A percentile compares a stretch with the other conserved stretches of the same genome.
Conservation (phyloP, 2,113 vertebrate genomes). For the Meriones unguiculatus region DNA sequence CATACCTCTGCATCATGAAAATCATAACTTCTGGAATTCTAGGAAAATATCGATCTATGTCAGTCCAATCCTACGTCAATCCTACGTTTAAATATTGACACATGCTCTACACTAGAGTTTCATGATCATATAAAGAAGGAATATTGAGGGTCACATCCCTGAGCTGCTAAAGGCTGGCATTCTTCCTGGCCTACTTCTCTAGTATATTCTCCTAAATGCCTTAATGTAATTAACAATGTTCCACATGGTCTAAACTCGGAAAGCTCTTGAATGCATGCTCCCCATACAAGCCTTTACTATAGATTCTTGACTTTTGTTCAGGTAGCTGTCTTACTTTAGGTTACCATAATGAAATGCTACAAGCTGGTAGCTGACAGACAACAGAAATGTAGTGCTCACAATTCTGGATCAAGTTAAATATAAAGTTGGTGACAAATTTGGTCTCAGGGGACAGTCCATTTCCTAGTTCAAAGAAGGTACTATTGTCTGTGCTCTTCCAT, state of each 20-base stretch:
- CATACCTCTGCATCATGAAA: not conserved
- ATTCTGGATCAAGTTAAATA: not conserved
- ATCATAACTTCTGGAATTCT: not conserved
- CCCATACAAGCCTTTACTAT: not conserved
- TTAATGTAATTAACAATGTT: not conserved
- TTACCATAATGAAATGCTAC: not conserved
- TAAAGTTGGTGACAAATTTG: not conserved
- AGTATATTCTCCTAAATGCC: not conserved
- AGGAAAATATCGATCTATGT: not conserved
- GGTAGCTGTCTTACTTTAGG: not conserved
- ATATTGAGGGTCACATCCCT: not conserved
- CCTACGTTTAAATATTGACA: not conserved
- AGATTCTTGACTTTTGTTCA: not conserved
- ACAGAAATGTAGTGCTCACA: not conserved
- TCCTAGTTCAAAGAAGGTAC: not conserved
- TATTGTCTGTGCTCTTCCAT: not conserved
- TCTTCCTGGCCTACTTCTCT: not conserved
- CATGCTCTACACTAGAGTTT: not conserved
- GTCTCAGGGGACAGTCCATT: not conserved
- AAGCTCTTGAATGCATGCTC: not conserved
- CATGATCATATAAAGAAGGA: not conserved
- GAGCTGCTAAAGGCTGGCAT: not conserved
- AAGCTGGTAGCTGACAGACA: not conserved
- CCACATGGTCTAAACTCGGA: not conserved
- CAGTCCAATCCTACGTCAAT: not conserved